Base-by-base conservation (phyloP, 2,113 vertebrate genomes). In the Pholis gunnellus region DNA sequence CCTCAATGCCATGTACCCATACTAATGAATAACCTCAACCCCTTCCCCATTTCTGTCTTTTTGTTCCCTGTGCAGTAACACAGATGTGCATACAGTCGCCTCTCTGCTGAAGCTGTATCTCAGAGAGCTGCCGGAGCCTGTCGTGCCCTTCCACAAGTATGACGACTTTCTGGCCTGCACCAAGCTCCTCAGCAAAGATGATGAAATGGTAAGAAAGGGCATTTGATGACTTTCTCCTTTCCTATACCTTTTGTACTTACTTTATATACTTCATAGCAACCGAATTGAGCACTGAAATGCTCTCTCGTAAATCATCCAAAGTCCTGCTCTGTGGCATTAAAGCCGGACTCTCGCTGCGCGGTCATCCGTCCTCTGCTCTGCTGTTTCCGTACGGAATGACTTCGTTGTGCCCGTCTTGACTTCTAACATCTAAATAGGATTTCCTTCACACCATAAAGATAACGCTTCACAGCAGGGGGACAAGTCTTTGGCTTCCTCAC, bases 31-130 rank as follows among this genome's bases (percentile, higher is more conserved):
- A 59, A 38, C 66, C 42, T 57, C 60, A 6, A 6, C 42, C 11
- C 29, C 31, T 0, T 56, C 42, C 11, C 29, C 31, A 0, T 56
- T 15, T 17, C 17, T 46, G 54, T 34, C 36, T 77, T 27, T 6
- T 74, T 6, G 10, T 18, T 0, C 90, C 74, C 74, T 4, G 18
- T 27, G 44, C 95, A 99, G 98, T 94, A 98, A 94, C 88, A 99
- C 98, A 1, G 98, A 99, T 9, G 98, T 99, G 36, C 98, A 99
- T 82, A 99, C 98, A 0, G 98, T 99, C 36, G 98, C 98, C 0
- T 99, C 98, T 0, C 95, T 99, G 42, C 95, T 99, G 63, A 99
- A 99, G 92, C 95, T 99, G 63, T 99, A 99, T 84, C 96, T 99
- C 27, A 94, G 97, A 84, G 98, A 99, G 38, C 96, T 99, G 34